Base-by-base conservation (phyloP, 2,888 invertebrate genomes). In the Augiades crinisus region DNA sequence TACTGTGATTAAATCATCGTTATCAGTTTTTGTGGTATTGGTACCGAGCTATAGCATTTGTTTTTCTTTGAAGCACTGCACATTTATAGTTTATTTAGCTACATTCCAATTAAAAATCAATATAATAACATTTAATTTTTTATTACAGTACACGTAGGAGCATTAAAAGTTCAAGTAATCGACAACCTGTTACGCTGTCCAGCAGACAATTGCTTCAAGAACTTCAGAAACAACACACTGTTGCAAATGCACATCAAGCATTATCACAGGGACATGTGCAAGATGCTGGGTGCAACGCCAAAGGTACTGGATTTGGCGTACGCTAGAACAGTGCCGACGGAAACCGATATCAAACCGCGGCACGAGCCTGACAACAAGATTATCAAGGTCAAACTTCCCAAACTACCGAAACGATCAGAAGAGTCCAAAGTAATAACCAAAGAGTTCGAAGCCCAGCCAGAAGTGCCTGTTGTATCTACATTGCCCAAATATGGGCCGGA, bases 211-310 rank as follows among this genome's bases (percentile, higher is more conserved):
- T 98, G 98, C 72, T 92, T 91, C 44, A 98, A 98, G 80, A 95
- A 94, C 63, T 98, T 98, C 74, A 92, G 98, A 3, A 97, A 97
- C 72, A 96, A 97, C 71, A 96, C 95, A 57, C 91, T 98, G 43
- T 86, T 98, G 5, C 95, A 95, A 83, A 98, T 97, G 93, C 98
- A 98, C 74, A 95, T 98, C 33, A 98, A 98, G 70, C 98, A 98
- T 77, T 98, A 98, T 78, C 98, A 98, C 80, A 92, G 94, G 1
- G 95, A 96, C 59, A 91, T 95, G 53, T 92, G 92, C 1, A 93
- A 94, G 55, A 73, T 93, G 75, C 82, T 96, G 59, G 96, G 95
- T 2, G 92, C 92, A 0, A 95, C 96, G 0, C 96, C 96, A 0
- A 96, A 96, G 78, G 96, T 97, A 51, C 92, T 95, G 13, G 96